phyloP scores from a whole-genome alignment of 2,888 invertebrate genomes.

The Leptothorax acervorum region DNA sequence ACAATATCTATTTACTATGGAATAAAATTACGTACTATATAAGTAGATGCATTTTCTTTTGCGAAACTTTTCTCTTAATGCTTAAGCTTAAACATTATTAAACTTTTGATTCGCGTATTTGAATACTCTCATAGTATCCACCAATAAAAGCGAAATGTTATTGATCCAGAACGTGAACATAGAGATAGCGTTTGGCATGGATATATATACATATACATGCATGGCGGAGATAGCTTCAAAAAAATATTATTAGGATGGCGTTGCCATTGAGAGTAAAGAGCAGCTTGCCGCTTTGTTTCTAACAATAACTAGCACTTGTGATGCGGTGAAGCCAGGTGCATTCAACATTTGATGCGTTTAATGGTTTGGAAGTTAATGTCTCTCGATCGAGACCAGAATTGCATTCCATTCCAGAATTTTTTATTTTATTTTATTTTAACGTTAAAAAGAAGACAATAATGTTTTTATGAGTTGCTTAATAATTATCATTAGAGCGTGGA shows the following conservation, averaged over 20 bases:
- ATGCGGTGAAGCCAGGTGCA: constrained; percentile 1
- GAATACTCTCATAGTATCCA: background rate
- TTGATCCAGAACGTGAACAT: constrained; percentile 15
- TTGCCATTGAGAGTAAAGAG: constrained; percentile 11
- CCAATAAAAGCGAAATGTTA: constrained; percentile 15
- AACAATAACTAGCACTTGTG: constrained; percentile 39
- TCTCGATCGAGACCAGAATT: constrained; percentile 3
- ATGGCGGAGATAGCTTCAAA: constrained; percentile 10
- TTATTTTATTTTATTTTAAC: background rate
- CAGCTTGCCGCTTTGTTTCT: constrained; percentile 34
- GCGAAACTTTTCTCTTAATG: background rate
- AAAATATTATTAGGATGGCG: background rate
- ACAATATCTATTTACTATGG: background rate
- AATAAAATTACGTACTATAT: background rate
- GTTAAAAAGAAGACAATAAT: background rate
- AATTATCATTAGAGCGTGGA: background rate
- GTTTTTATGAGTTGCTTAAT: background rate
- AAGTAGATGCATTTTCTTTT: background rate
- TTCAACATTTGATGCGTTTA: constrained; percentile 48
- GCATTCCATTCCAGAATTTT: background rate
- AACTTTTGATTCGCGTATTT: background rate
- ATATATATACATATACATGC: background rate
- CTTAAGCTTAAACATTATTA: constrained; percentile 22
- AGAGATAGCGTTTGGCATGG: background rate
- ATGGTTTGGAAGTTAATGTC: constrained; percentile 27